phyloP scores from a whole-genome alignment of 2,113 vertebrate species.

The Enhydra lutris region DNA sequence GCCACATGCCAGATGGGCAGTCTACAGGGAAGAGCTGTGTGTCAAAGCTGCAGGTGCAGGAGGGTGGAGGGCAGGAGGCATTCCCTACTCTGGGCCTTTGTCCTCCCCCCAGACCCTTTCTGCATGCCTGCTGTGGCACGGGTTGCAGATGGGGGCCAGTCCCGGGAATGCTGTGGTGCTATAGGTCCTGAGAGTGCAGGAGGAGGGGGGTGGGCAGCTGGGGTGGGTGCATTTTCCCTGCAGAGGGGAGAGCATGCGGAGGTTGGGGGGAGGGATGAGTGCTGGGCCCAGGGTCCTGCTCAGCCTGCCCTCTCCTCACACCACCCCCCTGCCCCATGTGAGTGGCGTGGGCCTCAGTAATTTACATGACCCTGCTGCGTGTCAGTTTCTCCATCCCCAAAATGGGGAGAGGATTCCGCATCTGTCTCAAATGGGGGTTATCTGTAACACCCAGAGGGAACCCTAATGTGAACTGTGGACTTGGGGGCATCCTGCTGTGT shows the following conservation, averaged over 20 bases:
- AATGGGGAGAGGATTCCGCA: neutral
- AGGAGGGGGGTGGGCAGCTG: neutral
- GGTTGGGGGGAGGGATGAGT: too few relatives aligned
- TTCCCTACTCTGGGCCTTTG: neutral
- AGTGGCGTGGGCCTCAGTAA: neutral
- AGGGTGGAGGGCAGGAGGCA: accelerated
- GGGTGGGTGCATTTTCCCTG: neutral
- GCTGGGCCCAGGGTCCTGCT: neutral
- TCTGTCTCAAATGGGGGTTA: neutral
- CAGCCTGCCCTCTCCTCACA: neutral
- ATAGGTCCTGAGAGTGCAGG: neutral
- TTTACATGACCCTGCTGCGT: neutral
- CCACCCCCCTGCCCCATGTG: neutral
- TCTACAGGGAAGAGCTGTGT: neutral
- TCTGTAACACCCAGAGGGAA: too few relatives aligned
- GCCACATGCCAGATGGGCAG: neutral
- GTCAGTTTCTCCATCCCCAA: neutral
- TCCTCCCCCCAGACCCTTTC: neutral
- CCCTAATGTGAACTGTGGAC: neutral
- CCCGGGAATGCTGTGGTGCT: accelerated
- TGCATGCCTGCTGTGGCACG: neutral
- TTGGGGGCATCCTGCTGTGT: neutral
- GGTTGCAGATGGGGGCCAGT: accelerated
- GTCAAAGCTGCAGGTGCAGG: neutral
- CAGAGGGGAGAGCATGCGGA: neutral